These are phyloP conservation scores for Dicycla oo DNA, from an alignment of 2,888 invertebrate genomes.

Conservation along the genomic window DNA sequence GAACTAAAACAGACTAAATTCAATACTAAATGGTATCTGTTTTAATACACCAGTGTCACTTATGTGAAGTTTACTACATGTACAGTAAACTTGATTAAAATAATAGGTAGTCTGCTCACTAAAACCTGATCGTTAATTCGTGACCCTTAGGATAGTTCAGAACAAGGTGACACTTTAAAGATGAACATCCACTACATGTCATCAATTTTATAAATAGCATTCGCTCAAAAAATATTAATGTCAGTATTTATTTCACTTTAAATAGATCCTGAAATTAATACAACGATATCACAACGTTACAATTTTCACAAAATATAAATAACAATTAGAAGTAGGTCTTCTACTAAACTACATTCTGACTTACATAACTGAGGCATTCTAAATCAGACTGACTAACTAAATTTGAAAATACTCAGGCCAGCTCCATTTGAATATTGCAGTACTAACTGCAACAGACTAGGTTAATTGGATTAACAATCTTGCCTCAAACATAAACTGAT, in stretches of 20 bases:
- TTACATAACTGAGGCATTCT: slow-evolving; percentile 7
- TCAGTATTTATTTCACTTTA: not conserved
- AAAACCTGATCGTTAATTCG: slow-evolving; percentile 19
- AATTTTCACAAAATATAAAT: not conserved
- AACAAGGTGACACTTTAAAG: slow-evolving; percentile 10
- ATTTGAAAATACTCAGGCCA: slow-evolving; percentile 42
- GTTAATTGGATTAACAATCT: slow-evolving; percentile 36
- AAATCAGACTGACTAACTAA: slow-evolving; percentile 31
- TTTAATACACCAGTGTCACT: not conserved
- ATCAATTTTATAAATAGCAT: not conserved
- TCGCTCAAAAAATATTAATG: not conserved
- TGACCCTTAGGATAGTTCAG: slow-evolving; percentile 1
- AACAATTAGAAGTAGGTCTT: not conserved
- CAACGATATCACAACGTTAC: not conserved
- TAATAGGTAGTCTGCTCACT: slow-evolving; percentile 15
- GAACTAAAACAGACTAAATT: not conserved
- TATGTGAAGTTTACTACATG: slow-evolving; percentile 13
- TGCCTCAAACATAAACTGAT: slow-evolving; percentile 22
- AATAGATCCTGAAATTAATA: not conserved
- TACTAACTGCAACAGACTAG: slow-evolving; percentile 3
- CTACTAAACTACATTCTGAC: slow-evolving; percentile 12
- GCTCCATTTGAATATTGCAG: slow-evolving; percentile 45
- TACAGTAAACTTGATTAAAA: slow-evolving; percentile 19
- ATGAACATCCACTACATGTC: not conserved
- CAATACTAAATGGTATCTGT: not conserved